Conservation (phyloP, 2,888 invertebrate genomes). For the Thalpophila matura region DNA sequence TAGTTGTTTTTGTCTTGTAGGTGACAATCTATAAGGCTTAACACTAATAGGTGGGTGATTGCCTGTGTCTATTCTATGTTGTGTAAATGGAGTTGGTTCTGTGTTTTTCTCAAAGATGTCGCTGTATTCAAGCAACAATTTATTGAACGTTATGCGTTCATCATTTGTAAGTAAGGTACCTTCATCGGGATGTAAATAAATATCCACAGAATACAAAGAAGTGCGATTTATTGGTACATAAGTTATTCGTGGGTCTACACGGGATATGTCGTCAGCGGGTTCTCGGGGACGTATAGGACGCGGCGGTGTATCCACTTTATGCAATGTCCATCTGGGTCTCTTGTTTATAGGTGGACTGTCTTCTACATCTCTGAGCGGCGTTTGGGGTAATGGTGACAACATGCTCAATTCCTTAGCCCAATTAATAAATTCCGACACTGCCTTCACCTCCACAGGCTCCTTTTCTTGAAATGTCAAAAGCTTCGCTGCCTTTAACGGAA, state of each 20-base stretch:
- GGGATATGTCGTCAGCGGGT: too few species aligned
- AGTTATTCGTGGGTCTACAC: slow-evolving; percentile 13
- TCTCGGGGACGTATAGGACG: too few species aligned
- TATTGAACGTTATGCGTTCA: slow-evolving; percentile 4
- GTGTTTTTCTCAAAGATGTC: slow-evolving; percentile 22
- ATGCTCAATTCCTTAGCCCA: slow-evolving; percentile 10
- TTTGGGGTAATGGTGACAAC: slow-evolving; percentile 1
- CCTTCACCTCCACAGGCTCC: not conserved
- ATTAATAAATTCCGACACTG: too few species aligned
- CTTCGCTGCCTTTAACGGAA: slow-evolving; percentile 7
- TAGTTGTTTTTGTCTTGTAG: slow-evolving; percentile 19
- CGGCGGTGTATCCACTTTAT: too few species aligned
- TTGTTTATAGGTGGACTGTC: not conserved
- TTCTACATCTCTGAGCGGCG: slow-evolving; percentile 1
- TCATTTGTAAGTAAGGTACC: slow-evolving; percentile 6
- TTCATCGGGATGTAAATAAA: slow-evolving; percentile 42
- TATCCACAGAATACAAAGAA: slow-evolving; percentile 36
- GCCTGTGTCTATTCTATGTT: slow-evolving; percentile 48
- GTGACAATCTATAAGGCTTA: slow-evolving; percentile 33
- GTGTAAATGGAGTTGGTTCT: slow-evolving; percentile 21
- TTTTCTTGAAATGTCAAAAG: not conserved
- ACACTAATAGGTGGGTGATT: slow-evolving; percentile 36
- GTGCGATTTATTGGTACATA: slow-evolving; percentile 42
- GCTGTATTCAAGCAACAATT: slow-evolving; percentile 4
- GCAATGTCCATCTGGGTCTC: too few species aligned